These are phyloP conservation scores for Artibeus jamaicensis DNA, from an alignment of 2,797 vertebrate species.

Conservation along the genomic window DNA sequence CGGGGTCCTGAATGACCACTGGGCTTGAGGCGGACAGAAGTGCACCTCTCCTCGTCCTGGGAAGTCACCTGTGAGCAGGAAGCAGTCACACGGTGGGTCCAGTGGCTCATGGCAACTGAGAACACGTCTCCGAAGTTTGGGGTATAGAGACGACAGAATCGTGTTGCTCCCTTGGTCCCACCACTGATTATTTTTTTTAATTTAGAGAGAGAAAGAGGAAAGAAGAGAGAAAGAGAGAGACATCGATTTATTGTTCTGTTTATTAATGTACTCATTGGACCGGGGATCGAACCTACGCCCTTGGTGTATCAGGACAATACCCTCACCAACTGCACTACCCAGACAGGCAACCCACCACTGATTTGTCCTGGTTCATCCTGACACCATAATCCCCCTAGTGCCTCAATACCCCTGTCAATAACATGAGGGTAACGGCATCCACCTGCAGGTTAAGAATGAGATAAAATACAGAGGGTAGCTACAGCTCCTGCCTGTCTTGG, in stretches of 20 bases:
- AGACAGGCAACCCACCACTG: neutral
- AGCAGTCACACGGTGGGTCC: neutral
- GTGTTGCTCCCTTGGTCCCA: fast-evolving
- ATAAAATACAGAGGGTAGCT: fast-evolving
- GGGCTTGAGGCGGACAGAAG: neutral
- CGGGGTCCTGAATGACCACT: neutral
- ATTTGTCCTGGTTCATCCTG: neutral
- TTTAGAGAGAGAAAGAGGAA: neutral
- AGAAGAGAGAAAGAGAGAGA: neutral
- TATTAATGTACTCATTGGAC: neutral
- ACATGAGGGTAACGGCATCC: no score
- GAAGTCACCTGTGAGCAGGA: neutral
- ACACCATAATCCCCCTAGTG: neutral
- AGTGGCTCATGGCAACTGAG: neutral
- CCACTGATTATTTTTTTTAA: neutral
- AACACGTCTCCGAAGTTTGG: neutral
- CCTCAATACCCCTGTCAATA: neutral
- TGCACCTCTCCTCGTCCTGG: neutral
- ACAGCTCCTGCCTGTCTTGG: fast-evolving
- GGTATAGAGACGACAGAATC: neutral
- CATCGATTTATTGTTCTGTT: neutral
- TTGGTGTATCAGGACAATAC: neutral
- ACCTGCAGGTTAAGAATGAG: no score
- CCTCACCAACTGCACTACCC: neutral
- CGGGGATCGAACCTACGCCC: neutral